Percentiles rank a stretch among this genome's conserved stretches.
These are phyloP conservation scores for Oenanthe melanoleuca DNA, from an alignment of 2,113 vertebrate species.

Conservation along the genomic window DNA sequence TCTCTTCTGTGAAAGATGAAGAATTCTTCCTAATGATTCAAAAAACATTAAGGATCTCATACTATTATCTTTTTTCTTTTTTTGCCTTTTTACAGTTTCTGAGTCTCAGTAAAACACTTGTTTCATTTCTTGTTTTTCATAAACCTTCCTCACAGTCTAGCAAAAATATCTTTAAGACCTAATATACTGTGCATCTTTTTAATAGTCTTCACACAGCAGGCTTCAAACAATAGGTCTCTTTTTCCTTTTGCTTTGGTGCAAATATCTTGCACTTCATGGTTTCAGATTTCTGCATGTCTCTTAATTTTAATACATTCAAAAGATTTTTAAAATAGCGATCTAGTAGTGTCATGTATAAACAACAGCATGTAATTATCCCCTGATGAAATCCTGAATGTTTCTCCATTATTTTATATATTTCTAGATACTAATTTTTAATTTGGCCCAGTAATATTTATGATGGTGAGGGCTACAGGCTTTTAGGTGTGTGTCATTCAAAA, in stretches of 20 bases:
- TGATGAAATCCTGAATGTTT: background rate
- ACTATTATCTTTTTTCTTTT: background rate
- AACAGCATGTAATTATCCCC: background rate
- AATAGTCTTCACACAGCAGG: background rate
- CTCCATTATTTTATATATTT: background rate
- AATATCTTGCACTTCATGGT: background rate
- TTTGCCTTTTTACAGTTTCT: background rate
- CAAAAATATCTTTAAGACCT: background rate
- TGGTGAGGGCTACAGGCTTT: background rate
- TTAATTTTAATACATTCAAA: background rate
- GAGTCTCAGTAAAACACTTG: background rate
- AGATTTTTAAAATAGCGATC: background rate
- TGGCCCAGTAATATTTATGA: background rate
- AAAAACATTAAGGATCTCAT: background rate
- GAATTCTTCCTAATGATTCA: background rate
- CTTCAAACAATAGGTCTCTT: background rate
- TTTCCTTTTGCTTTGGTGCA: background rate
- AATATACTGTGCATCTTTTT: background rate
- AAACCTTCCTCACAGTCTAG: background rate
- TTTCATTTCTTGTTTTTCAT: background rate
- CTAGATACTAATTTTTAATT: background rate
- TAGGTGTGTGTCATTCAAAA: background rate
- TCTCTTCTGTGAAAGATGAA: background rate
- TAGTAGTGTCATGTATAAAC: background rate
- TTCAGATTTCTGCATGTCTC: background rate